Percentiles rank a stretch among this genome's conserved stretches.
phyloP scores from a whole-genome alignment of 2,113 vertebrate species.

The Megalops atlanticus region DNA sequence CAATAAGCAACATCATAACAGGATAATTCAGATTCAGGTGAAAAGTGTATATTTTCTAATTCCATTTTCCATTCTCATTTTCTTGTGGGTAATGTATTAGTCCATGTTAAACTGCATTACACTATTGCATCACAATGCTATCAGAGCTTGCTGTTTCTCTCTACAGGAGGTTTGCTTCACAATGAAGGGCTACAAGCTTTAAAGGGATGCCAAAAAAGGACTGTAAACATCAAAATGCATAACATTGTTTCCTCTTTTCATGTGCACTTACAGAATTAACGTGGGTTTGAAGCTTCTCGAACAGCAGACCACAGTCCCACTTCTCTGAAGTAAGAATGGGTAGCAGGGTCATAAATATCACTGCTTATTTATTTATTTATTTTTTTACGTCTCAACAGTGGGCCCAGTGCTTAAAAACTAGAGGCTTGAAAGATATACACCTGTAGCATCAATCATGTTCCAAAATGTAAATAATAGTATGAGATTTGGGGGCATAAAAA shows the following conservation, averaged over 20 bases:
- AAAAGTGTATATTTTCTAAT: too few relatives aligned
- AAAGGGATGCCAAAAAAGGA: constrained; percentile 13
- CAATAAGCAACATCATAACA: too few relatives aligned
- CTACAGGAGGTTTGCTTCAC: background rate
- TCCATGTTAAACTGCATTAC: too few relatives aligned
- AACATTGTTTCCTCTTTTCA: constrained; percentile 20
- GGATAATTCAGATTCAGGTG: too few relatives aligned
- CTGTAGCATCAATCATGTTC: constrained; percentile 1
- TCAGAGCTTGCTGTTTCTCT: too few relatives aligned
- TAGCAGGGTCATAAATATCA: constrained; percentile 21
- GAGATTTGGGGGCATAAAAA: constrained; percentile 7
- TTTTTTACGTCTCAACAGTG: too few relatives aligned
- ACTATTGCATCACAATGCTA: too few relatives aligned
- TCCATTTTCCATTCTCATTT: too few relatives aligned
- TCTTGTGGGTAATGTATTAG: too few relatives aligned
- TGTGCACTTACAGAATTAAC: constrained; percentile 9
- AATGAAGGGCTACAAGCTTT: constrained; percentile 11
- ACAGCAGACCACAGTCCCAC: constrained; percentile 4
- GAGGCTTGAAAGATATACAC: background rate
- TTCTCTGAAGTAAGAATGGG: background rate
- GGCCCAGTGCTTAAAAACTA: constrained; percentile 8
- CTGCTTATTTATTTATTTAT: too few relatives aligned
- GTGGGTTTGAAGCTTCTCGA: constrained; percentile 16
- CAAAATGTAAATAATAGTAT: constrained; percentile 13
- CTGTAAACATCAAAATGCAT: constrained; percentile 17